phyloP scores from a whole-genome alignment of 2,888 invertebrate genomes.

The Abrostola tripartita region DNA sequence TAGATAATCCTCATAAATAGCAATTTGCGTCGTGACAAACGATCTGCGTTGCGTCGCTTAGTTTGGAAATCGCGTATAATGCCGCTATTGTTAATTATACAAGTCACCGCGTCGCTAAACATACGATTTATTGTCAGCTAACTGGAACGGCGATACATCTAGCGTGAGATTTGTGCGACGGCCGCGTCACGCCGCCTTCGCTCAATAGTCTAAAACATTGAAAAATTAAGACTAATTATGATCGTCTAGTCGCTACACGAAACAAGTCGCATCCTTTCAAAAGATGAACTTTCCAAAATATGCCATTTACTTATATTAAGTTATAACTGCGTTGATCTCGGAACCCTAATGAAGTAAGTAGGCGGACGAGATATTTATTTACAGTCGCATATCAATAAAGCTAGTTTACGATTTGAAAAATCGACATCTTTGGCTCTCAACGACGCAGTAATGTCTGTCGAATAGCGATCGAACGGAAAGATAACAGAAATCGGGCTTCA shows the following conservation, averaged over 20 bases:
- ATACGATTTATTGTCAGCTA: slow-evolving; percentile 86
- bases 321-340: slow-evolving; percentile 58
- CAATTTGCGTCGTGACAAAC: slow-evolving; percentile 86
- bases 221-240: slow-evolving; percentile 74
- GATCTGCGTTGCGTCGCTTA: slow-evolving; percentile 77
- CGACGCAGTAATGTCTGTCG: slow-evolving; percentile 71
- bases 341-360: slow-evolving; percentile 69
- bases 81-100: slow-evolving; percentile 86
- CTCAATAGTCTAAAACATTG: slow-evolving; percentile 75
- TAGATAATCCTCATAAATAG: slow-evolving; percentile 86
- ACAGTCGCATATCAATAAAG: slow-evolving; percentile 63
- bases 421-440: slow-evolving; percentile 69
- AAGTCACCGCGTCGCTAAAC: slow-evolving; percentile 85
- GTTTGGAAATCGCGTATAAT: slow-evolving; percentile 87
- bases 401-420: slow-evolving; percentile 73
- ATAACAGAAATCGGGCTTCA: slow-evolving; percentile 75
- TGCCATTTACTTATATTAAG: slow-evolving; percentile 52
- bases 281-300: slow-evolving; percentile 70
- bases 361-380: slow-evolving; percentile 67
- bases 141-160: slow-evolving; percentile 81
- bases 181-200: slow-evolving; percentile 63
- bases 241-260: slow-evolving; percentile 60
- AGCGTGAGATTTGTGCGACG: slow-evolving; percentile 77
- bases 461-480: slow-evolving; percentile 76
- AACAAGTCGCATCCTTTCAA: slow-evolving; percentile 60